Evolutionary conservation across 2,888 invertebrate species (phyloP).

Genomic region (Troilus luridus): DNA sequence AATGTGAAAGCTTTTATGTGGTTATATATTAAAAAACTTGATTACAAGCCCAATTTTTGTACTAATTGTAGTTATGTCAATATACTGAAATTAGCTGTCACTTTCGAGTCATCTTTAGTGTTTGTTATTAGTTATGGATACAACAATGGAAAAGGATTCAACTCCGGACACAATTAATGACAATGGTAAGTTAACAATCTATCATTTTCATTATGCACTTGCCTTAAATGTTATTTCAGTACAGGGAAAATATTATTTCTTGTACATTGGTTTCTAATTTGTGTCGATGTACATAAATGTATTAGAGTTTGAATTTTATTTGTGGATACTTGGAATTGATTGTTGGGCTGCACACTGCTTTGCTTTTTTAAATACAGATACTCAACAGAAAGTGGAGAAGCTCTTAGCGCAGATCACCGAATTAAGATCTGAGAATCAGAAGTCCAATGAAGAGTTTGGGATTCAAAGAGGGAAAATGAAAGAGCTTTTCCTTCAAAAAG

Average conservation of each 20-base stretch:
- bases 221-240: slow-evolving; percentile 56
- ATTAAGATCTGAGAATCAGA: slow-evolving; percentile 73
- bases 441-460: slow-evolving; percentile 89
- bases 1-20: neutral
- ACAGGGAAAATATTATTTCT: slow-evolving; percentile 14
- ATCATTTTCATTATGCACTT: slow-evolving; percentile 50
- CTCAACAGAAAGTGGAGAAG: slow-evolving; percentile 64
- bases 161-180: slow-evolving; percentile 50
- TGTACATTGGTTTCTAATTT: slow-evolving; percentile 45
- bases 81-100: neutral
- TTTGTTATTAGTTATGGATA: slow-evolving; percentile 50
- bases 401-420: slow-evolving; percentile 65
- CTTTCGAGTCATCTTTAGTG: neutral
- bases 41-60: neutral
- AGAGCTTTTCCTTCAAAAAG: slow-evolving; percentile 93
- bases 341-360: slow-evolving; percentile 60
- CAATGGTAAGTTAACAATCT: slow-evolving; percentile 52
- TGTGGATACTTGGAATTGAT: slow-evolving; percentile 43
- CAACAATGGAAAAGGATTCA: slow-evolving; percentile 54
- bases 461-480: slow-evolving; percentile 92
- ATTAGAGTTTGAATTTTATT: slow-evolving; percentile 52
- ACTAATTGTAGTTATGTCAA: neutral
- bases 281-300: slow-evolving; percentile 48
- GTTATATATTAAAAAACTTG: neutral
- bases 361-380: slow-evolving; percentile 64